phyloP scores from a whole-genome alignment of 2,888 invertebrate species.

The Netelia inedita region DNA sequence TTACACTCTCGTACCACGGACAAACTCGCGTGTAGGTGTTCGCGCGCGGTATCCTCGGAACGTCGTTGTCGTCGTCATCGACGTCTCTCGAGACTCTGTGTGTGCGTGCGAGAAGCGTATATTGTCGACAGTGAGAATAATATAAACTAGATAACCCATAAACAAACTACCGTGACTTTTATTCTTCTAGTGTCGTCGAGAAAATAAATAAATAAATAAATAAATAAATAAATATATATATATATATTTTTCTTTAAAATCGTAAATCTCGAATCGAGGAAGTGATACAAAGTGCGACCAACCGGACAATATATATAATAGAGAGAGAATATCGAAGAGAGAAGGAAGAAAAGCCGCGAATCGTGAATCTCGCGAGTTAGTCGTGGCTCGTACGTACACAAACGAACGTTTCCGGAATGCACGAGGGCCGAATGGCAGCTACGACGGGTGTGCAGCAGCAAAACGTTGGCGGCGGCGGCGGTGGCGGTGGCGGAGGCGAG shows the following conservation, averaged over 20 bases:
- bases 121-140: not conserved
- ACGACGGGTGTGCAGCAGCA: constrained; percentile 70
- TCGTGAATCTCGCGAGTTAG: not conserved
- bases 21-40: constrained; percentile 56
- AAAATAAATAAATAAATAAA: too few relatives aligned
- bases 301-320: not conserved
- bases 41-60: constrained; percentile 8
- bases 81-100: constrained; percentile 44
- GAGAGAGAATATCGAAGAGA: not conserved
- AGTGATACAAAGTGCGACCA: not conserved
- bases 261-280: not conserved
- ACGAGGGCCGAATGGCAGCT: constrained; percentile 82
- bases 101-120: constrained; percentile 69
- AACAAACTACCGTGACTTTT: not conserved
- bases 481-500: constrained; percentile 58
- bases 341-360: not conserved
- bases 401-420: constrained; percentile 75
- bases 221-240: too few relatives aligned
- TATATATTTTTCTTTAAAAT: too few relatives aligned
- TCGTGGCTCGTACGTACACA: not conserved
- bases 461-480: constrained; percentile 64
- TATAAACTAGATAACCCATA: not conserved
- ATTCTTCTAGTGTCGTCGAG: not conserved
- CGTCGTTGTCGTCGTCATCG: constrained; percentile 50
- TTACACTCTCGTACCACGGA: not conserved